Base-by-base conservation (phyloP, 2,113 vertebrate genomes). In the Sander vitreus region DNA sequence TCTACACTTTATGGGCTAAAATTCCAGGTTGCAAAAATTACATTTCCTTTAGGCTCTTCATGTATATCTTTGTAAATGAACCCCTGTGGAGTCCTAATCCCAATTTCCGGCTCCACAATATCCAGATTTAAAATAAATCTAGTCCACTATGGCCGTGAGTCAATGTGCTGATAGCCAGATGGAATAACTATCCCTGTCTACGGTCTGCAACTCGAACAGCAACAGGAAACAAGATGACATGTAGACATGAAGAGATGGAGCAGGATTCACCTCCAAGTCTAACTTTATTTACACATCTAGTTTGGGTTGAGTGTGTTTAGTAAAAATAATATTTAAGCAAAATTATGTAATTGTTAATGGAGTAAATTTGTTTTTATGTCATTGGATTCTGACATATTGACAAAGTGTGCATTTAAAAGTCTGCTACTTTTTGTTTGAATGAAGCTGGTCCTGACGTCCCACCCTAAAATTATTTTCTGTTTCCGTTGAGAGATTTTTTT, bases 101-200 rank as follows among this genome's bases (percentile, higher is more conserved):
- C 43, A 58, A 39, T 16, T 81, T 66, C 45, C 39, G 60, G 71
- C 54, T 75, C 48, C 15, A 63, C 47, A 30, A 3, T 47, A 43
- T 59, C 33, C 23, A 64, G 60, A 68, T 50, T 70, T 27, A n/a
- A 73, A 81, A 83, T 78, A 57, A 74, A 83, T 66, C 0, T 54
- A 33, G 67, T 66, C 48, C 64, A 45, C 57, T 78, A 27, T 81
- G 84, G 71, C 51, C n/a, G 66, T 67, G 65, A 78, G 66, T 83
- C 73, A 59, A 25, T 47, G n/a, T 80, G 78, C 66, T 68, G 62
- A 48, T 43, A 55, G 62, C 79, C 85, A 89, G 74, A 89, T 89
- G 80, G 78, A 77, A 81, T 50, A 80, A 63, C 50, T 83, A 75
- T 72, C 66, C 51, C 33, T 45, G 55, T 58, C 51, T 36, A 14